These are phyloP conservation scores for Phoxinus dragarum DNA, from an alignment of 2,797 vertebrate species.

Conservation along the genomic window DNA sequence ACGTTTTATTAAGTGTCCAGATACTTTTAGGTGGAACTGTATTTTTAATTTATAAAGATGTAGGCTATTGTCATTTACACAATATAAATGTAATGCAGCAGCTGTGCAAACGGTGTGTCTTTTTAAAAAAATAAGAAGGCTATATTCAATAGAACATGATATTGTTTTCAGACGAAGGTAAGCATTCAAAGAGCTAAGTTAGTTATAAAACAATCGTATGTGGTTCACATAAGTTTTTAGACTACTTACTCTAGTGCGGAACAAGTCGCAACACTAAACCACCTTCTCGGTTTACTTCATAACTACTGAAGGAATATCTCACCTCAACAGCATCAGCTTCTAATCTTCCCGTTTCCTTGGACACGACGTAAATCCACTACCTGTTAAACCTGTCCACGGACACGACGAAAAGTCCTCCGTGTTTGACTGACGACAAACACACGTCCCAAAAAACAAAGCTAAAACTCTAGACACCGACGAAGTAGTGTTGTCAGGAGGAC, in stretches of 20 bases:
- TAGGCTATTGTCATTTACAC: not conserved
- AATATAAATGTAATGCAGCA: not conserved
- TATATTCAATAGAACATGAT: not conserved
- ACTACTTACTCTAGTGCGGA: not conserved
- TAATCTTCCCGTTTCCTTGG: conserved; percentile 27
- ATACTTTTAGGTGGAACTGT: not conserved
- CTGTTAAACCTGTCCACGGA: not conserved
- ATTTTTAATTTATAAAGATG: not conserved
- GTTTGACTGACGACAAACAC: not conserved
- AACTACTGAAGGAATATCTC: not conserved
- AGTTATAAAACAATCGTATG: not conserved
- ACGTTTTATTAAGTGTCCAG: not conserved
- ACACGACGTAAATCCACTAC: conserved; percentile 28
- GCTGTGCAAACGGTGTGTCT: not conserved
- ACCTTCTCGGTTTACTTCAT: not conserved
- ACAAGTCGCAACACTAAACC: not conserved
- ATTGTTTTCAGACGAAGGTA: not conserved
- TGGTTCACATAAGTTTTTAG: not conserved
- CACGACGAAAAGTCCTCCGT: not conserved
- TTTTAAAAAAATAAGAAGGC: not conserved
- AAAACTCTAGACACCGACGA: not conserved
- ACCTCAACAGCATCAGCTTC: conserved; percentile 30
- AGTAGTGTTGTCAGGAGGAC: not conserved
- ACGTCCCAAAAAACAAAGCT: conserved; percentile 7
- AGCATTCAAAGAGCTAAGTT: not conserved